Evolutionary conservation across 1,140 invertebrate genomes (phyloP), one percentile per base, ranked within the genome.

Genomic region (Nephila pilipes): DNA sequence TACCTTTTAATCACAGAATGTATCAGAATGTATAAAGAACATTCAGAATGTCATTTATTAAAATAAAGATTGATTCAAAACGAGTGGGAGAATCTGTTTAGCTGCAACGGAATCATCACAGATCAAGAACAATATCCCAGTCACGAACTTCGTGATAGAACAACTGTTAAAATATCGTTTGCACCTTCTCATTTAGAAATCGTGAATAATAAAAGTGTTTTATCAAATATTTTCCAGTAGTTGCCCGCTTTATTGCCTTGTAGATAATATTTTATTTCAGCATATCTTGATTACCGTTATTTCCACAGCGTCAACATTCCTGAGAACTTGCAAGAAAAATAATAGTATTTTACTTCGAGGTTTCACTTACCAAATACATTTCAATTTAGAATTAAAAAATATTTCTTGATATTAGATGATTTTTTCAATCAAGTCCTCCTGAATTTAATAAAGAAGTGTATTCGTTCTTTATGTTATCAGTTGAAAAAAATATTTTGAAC

Each of bases 61-160:
- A 55, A 22, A 75, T 75, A 54, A 83, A 25, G 12, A 25, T 83
- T 83, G 38, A 83, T 83, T 83, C 29, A 83, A 83, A 75, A 83
- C 18, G 54, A 55, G 80, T 83, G 80, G 80, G 54, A 25, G 54
- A 55, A 16, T 46, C 22, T 2, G 80, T 83, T 83, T 25, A 16
- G 22, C 80, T 12, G 22, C 14, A 55, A 81, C n/a, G 46, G 22
- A n/a, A 14, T 38, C 8, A n/a, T 55, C 80, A n/a, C 16, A 54
- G 10, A n/a, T 32, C 29, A 36, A 6, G 69, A 4, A 54, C 38
- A 83, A 55, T 83, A 25, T 1, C 18, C 8, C 14, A 83, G 80
- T 83, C 80, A 83, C 80, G 80, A 83, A n/a, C 3, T 25, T 54
- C 80, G 80, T 83, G 80, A 55, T 29, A 20, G 22, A 54, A 29